Base-by-base conservation (phyloP, 2,113 vertebrate species). In the Hippocampus guttulatus region DNA sequence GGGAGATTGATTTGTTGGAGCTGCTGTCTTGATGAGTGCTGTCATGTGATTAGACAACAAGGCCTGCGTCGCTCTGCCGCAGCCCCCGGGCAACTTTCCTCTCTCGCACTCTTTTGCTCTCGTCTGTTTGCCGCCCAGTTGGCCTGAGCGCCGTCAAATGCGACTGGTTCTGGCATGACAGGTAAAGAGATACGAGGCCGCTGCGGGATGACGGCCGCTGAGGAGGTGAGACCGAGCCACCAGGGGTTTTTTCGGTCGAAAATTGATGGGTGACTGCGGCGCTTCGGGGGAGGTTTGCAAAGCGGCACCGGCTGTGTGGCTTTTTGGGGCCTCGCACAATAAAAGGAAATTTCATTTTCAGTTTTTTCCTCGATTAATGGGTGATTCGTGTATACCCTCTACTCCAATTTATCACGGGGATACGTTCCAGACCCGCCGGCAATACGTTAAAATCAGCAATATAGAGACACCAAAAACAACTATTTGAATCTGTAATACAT, bases 1-100 rank as follows among this genome's bases (percentile, higher is more conserved):
- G 91, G 91, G 94, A 94, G 94, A 95, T 95, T 95, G 94, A 95
- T 95, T 94, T 93, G 93, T 94, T 93, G 92, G 92, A 92, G 92
- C 91, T 88, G 91, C 92, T 92, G 92, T 92, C 92, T 91, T 93
- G 92, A 93, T 93, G 90, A 91, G 88, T 89, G 91, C 88, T 92
- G 91, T 92, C 91, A 90, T 92, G 93, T 92, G 58, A 93, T 94
- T 94, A 94, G 93, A 88, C 89, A 77, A 89, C 89, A 83, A 92
- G 92, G 90, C 92, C 89, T 91, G 92, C 87, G 79, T 87, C 67
- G 81, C 77, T 90, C 88, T 90, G 87, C 85, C 79, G 75, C 87
- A 87, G 93, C 95, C 94, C 94, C 86, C 70, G 86, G 94, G 94
- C 88, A 78, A 80, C 89, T 86, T 74, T 38, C 57, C 68, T 54